Base-by-base conservation (phyloP, 1,140 invertebrate species). In the Halesus radiatus region DNA sequence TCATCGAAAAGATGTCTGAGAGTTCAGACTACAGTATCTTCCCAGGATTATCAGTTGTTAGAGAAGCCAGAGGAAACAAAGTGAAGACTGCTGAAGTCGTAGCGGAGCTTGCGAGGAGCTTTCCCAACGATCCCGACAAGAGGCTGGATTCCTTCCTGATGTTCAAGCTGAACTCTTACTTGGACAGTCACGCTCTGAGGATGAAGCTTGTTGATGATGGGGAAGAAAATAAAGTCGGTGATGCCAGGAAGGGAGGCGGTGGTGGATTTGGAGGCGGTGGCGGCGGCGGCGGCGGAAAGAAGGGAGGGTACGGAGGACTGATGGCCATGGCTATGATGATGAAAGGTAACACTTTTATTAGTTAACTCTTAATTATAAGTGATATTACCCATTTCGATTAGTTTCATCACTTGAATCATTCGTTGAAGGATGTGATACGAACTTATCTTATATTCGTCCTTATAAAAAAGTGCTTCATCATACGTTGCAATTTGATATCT, bases 141-240 rank as follows among this genome's bases (percentile, higher is more conserved):
- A 89, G 94, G n/a, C 85, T 96, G 20, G 94, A 96, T 85, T 94
- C 94, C 50, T 95, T 93, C 77, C 87, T 96, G 45, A 82, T 95
- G 74, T 93, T 92, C 82, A 94, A 94, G 85, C 86, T 95, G 32
- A 92, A 92, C 23, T 92, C 88, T 79, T 95, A 95, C 72, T 86
- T 96, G 23, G 93, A 93, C 84, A 93, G 91, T 8, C 94, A 95
- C 80, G 92, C 93, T 0, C 89, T 96, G 66, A 94, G 92, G 56
- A 90, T 96, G 32, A 94, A 93, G 82, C 87, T 96, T 18, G 90
- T 94, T 83, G 93, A 94, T 85, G 92, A 93, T 18, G 90, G 89
- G 45, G 91, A 91, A 8, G 90, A 91, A 53, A 88, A 93, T 64
- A 91, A 91, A 79, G 91, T 92, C 4, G 88, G 90, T 83, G 85